These are phyloP conservation scores for Phaedon cochleariae DNA, from an alignment of 2,888 invertebrate genomes.

Conservation along the genomic window DNA sequence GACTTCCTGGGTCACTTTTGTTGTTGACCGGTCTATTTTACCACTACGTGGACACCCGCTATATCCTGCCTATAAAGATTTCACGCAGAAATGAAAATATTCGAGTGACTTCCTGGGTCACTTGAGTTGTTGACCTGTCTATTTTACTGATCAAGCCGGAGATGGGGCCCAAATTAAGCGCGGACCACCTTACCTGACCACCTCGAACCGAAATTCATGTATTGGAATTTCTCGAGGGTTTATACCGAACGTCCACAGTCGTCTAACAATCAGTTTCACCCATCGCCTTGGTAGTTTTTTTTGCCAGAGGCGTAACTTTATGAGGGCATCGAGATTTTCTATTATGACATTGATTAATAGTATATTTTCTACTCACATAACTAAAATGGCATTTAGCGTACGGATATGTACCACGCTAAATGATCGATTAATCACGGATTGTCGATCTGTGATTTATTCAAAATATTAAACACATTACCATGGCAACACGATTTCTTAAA, in stretches of 20 bases:
- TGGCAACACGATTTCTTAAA: too few species aligned
- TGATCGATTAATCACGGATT: too few species aligned
- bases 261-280: neutral
- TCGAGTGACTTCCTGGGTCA: neutral
- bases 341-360: too few species aligned
- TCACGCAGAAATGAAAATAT: too few species aligned
- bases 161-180: neutral
- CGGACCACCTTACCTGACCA: neutral
- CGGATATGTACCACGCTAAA: too few species aligned
- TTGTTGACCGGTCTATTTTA: neutral
- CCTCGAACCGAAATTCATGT: neutral
- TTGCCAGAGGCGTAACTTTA: neutral
- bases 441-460: too few species aligned
- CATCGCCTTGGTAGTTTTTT: neutral
- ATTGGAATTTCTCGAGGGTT: neutral
- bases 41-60: too few species aligned
- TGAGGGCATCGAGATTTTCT: too few species aligned
- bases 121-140: neutral
- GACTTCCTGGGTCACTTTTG: neutral
- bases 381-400: too few species aligned
- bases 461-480: too few species aligned
- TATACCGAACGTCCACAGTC: neutral
- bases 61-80: too few species aligned
- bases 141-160: neutral
- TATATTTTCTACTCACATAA: too few species aligned